Evolutionary conservation across 2,797 vertebrate genomes (phyloP).

Genomic region (Thalassophryne amazonica): DNA sequence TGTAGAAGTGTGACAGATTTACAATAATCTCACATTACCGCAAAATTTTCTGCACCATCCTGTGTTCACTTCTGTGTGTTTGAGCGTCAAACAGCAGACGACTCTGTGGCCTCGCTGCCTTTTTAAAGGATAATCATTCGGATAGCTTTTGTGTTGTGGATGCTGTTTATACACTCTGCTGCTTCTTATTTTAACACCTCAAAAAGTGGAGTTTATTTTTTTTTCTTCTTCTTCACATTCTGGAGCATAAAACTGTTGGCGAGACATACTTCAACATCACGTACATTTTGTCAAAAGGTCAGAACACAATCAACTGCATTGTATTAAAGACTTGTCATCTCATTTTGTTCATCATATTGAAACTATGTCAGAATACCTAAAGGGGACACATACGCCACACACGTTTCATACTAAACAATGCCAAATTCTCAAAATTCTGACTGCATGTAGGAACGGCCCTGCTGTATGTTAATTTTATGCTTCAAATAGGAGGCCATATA

Average conservation of each 20-base stretch:
- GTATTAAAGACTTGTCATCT: neutral
- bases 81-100: neutral
- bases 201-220: neutral
- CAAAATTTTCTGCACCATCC: neutral
- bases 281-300: neutral
- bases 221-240: too few relatives aligned
- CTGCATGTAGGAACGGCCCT: too few relatives aligned
- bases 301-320: conserved; percentile 2
- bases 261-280: neutral
- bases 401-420: too few relatives aligned
- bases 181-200: neutral
- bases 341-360: too few relatives aligned
- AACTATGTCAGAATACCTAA: too few relatives aligned
- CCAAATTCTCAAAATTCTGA: too few relatives aligned
- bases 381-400: too few relatives aligned
- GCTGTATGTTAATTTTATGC: too few relatives aligned
- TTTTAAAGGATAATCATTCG: neutral
- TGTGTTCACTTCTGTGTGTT: too few relatives aligned
- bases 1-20: neutral
- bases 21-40: neutral
- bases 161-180: neutral
- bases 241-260: neutral
- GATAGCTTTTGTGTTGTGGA: neutral
- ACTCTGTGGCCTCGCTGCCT: neutral
- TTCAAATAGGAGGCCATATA: too few relatives aligned